Percentiles rank a stretch among this genome's conserved stretches.
These are phyloP conservation scores for Pseudeuparius sepicola DNA, from an alignment of 2,888 invertebrate genomes.

Conservation along the genomic window DNA sequence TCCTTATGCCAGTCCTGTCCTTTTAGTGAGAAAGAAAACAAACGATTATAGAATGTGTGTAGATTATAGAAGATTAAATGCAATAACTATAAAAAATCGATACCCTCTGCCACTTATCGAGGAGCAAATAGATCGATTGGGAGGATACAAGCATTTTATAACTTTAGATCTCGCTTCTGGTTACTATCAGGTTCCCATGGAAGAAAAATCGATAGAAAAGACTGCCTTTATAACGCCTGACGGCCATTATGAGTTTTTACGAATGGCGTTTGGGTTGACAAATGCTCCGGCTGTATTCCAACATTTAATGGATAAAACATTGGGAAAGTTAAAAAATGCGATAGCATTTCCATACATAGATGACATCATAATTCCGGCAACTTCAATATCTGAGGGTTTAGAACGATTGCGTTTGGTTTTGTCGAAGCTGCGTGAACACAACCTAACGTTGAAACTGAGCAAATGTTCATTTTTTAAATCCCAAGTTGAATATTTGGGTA, in stretches of 20 bases:
- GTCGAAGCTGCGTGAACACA: slow-evolving; percentile 11
- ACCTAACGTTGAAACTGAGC: slow-evolving; percentile 20
- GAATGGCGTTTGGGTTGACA: slow-evolving; percentile 13
- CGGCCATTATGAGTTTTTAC: slow-evolving; percentile 17
- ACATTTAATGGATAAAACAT: slow-evolving; percentile 9
- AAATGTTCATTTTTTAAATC: slow-evolving; percentile 22
- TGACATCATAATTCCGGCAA: slow-evolving; percentile 19
- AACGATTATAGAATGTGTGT: slow-evolving; percentile 19
- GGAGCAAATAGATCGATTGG: slow-evolving; percentile 20
- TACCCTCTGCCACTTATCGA: slow-evolving; percentile 18
- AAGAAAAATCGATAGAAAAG: slow-evolving; percentile 22
- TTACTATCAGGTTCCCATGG: slow-evolving; percentile 28
- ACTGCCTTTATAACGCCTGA: slow-evolving; percentile 29
- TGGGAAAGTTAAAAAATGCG: slow-evolving; percentile 12
- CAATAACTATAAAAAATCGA: slow-evolving; percentile 15
- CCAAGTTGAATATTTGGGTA: slow-evolving; percentile 20
- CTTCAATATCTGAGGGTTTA: slow-evolving; percentile 15
- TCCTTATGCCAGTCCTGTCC: slow-evolving; percentile 21
- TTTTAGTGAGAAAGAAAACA: slow-evolving; percentile 20
- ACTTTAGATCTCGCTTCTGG: slow-evolving; percentile 26
- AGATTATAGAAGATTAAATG: slow-evolving; percentile 19
- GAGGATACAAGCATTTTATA: slow-evolving; percentile 21
- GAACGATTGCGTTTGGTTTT: slow-evolving; percentile 16
- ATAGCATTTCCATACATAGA: slow-evolving; percentile 19
- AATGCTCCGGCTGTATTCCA: slow-evolving; percentile 12